phyloP scores from a whole-genome alignment of 1,140 invertebrate species.

The Ostrea denselamellosa region DNA sequence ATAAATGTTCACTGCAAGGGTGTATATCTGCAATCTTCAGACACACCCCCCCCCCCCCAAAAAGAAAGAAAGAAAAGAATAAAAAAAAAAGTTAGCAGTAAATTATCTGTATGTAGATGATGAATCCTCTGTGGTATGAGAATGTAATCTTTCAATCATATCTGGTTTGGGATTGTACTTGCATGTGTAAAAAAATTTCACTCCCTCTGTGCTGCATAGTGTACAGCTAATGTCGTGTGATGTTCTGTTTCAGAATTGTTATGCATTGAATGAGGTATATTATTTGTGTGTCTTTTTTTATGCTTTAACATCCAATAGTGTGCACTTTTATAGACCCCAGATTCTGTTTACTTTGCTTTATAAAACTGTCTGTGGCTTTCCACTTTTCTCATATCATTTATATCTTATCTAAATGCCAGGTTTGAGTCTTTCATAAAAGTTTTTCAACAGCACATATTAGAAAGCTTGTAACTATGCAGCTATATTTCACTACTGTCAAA shows the following conservation, averaged over 20 bases:
- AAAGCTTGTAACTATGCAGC: not conserved
- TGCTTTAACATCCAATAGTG: not conserved
- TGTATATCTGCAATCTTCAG: too few relatives aligned
- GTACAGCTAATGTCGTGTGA: not conserved
- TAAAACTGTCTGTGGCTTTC: not conserved
- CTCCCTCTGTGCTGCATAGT: constrained; percentile 21
- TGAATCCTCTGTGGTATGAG: too few relatives aligned
- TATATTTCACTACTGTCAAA: not conserved
- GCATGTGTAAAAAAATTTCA: not conserved
- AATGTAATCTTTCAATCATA: not conserved
- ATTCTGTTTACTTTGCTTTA: not conserved
- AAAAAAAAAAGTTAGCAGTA: too few relatives aligned
- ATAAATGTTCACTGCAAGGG: not conserved
- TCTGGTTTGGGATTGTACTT: not conserved
- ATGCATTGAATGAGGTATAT: constrained; percentile 35
- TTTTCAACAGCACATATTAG: not conserved
- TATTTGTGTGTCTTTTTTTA: constrained; percentile 10
- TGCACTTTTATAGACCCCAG: not conserved
- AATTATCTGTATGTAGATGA: too few relatives aligned
- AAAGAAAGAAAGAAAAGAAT: too few relatives aligned
- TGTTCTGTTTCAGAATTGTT: constrained; percentile 28
- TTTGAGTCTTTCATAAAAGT: not conserved
- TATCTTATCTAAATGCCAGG: not conserved
- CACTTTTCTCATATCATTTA: not conserved
- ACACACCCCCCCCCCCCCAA: too few relatives aligned